Evolutionary conservation across 2,797 vertebrate species (phyloP).

Genomic region (Rhynchotus rufescens): DNA sequence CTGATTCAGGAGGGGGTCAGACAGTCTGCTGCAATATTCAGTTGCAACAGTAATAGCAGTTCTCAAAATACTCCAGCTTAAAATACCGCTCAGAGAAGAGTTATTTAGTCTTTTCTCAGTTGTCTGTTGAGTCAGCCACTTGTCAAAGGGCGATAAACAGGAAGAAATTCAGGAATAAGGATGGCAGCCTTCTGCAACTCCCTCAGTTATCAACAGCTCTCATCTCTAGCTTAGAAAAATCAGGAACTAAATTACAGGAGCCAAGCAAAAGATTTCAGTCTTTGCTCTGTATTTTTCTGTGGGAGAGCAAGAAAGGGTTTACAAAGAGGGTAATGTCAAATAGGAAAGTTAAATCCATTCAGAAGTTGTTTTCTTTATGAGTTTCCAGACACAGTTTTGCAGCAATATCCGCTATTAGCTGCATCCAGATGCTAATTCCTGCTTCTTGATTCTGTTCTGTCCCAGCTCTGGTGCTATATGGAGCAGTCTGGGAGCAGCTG

Average conservation of each 20-base stretch:
- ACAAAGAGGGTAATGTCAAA: neutral
- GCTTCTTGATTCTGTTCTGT: neutral
- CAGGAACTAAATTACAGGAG: neutral
- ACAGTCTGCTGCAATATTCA: constrained; percentile 28
- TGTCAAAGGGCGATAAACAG: constrained; percentile 33
- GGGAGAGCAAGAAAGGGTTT: constrained; percentile 14
- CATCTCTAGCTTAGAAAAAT: constrained; percentile 3
- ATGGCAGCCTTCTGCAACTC: neutral
- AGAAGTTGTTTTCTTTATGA: neutral
- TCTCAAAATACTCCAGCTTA: constrained; percentile 55
- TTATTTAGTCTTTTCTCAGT: constrained; percentile 47
- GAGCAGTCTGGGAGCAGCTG: neutral
- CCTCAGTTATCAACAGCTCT: neutral
- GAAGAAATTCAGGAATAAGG: constrained; percentile 21
- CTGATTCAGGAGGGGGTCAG: constrained; percentile 35
- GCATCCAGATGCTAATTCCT: neutral
- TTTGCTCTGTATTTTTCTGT: constrained; percentile 15
- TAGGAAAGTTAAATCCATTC: neutral
- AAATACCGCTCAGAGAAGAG: constrained; percentile 28
- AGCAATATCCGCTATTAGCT: neutral
- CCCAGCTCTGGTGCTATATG: neutral
- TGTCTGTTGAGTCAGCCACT: constrained; percentile 49
- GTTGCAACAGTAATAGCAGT: constrained; percentile 32
- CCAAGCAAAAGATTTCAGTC: neutral
- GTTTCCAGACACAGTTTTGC: neutral